Base-by-base conservation (phyloP, 2,797 vertebrate genomes). In the Coreius guichenoti region DNA sequence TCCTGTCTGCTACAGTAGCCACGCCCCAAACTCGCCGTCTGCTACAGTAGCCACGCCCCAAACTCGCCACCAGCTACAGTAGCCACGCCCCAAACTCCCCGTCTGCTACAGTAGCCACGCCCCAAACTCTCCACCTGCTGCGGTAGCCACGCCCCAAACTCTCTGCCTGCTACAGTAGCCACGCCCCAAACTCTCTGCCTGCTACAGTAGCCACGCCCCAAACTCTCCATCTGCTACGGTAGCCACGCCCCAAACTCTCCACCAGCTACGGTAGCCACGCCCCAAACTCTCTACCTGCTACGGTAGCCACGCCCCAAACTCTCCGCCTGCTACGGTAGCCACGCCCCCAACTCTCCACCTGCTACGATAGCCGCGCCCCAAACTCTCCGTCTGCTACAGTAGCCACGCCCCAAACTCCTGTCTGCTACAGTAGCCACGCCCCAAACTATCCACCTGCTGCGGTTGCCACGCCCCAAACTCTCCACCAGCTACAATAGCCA, bases 21-120 rank as follows among this genome's bases (percentile, higher is more conserved):
- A n/a, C 56, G 0, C 56, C 56, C 23, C 56, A 58, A n/a, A 12
- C 56, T 5, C 56, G 11, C 21, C 1, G 0, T 1, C 8, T 58
- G 21, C 1, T n/a, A 58, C 21, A 58, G 54, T 58, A 58, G 54
- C 54, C 54, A 58, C 54, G 0, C 39, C 21, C 54, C 23, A 58
- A n/a, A n/a, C 54, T 11, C 54, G 11, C 54, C 3, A 0, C 3
- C 8, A n/a, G 8, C 1, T 58, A 11, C 54, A 58, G 54, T 58
- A 58, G 54, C 54, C 54, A n/a, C 54, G 0, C n/a, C 54, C 54
- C 54, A 23, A 56, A 11, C 54, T 23, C 54, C 9, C 8, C 8
- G 0, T 1, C 8, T 56, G 8, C 21, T 56, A 11, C 54, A n/a
- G 54, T 56, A n/a, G 54, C 23, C 54, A 58, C 23, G 0, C 9